phyloP scores from a whole-genome alignment of 2,113 vertebrate genomes.

The Sturnus vulgaris region DNA sequence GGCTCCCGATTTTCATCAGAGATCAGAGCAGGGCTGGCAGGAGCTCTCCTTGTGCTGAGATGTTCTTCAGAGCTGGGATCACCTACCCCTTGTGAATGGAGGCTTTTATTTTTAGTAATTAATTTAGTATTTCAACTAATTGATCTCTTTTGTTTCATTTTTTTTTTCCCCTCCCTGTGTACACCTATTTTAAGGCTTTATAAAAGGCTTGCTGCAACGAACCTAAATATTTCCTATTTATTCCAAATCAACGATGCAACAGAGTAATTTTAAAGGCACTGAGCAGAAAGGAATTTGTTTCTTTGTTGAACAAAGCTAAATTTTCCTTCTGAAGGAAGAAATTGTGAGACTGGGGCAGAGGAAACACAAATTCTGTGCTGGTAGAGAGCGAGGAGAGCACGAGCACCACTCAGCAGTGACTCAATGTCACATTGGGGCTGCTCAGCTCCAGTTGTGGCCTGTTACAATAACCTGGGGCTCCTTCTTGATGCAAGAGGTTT shows the following conservation, averaged over 20 bases:
- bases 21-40: neutral
- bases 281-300: neutral
- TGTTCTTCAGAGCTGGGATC: neutral
- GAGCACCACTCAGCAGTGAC: neutral
- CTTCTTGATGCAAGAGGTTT: neutral
- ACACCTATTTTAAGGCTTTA: neutral
- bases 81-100: neutral
- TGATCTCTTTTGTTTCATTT: neutral
- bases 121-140: neutral
- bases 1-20: neutral
- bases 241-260: fast-evolving
- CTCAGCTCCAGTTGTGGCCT: neutral
- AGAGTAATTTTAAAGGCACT: neutral
- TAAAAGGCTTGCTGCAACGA: neutral
- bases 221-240: neutral
- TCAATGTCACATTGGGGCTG: neutral
- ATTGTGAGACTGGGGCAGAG: neutral
- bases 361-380: neutral
- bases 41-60: neutral
- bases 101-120: neutral
- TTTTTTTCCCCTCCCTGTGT: neutral
- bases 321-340: neutral
- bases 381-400: fast-evolving
- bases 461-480: neutral
- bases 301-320: neutral